Evolutionary conservation across 2,888 invertebrate genomes (phyloP), one percentile per base, ranked within the genome.

Genomic region (Bruchidius siliquastri): DNA sequence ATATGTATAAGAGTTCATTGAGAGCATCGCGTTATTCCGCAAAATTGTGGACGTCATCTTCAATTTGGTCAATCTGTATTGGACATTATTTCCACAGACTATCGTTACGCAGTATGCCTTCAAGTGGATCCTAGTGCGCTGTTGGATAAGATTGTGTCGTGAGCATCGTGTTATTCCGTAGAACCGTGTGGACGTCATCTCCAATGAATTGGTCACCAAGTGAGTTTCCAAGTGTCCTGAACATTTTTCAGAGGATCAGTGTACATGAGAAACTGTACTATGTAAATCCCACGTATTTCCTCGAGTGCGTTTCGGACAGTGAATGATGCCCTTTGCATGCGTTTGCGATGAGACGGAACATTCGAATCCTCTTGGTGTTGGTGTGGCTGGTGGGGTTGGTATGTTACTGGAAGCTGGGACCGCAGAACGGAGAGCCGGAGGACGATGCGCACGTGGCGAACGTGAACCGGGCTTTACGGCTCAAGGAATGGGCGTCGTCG

Each of bases 391-490:
- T 49, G 49, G 49, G 49, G 13, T 49, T 49, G 49, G 49, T 49
- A 13, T 49, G 22, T 4, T 69, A 22, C 69, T 22, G 69, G 22
- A 8, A 20, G 10, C 22, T 21, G 22, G 69, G 69, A 1, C 22
- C 18, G 8, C n/a, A 2, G 8, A 13, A 4, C 21, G 22, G 69
- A 4, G 69, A 21, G 13, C 8, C 69, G 69, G 22, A 22, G 1
- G 69, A 22, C 13, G 69, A 22, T 49, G 8, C 49, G 49, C 90
- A 94, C 49, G 49, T 49, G 49, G 49, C 49, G 94, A 92, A 91
- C 88, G 95, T 95, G 88, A 96, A 96, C 87, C 91, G 94, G 86
- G 96, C 95, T 0, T 87, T 96, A 77, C 90, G 96, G 76, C 88
- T 96, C 82, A 91, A 91, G 83, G 90, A 89, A 67, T 49, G 49